These are phyloP conservation scores for Ruditapes philippinarum DNA, from an alignment of 1,140 invertebrate genomes.

Conservation along the genomic window DNA sequence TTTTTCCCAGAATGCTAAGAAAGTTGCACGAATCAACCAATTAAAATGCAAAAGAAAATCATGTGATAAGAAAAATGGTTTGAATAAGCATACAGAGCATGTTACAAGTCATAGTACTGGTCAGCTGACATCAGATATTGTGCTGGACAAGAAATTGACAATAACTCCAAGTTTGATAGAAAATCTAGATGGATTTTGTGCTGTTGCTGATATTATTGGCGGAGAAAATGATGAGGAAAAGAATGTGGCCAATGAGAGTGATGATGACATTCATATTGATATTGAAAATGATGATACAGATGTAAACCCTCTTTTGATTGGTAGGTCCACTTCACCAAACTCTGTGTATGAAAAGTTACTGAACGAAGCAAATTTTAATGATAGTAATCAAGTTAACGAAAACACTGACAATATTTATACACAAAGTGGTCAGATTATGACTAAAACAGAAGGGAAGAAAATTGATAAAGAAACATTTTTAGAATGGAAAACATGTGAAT, in stretches of 20 bases:
- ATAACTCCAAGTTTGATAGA: conserved; percentile 70
- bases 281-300: conserved; percentile 81
- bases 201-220: conserved; percentile 70
- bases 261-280: conserved; percentile 82
- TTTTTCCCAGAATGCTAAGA: neutral
- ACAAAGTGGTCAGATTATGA: no score
- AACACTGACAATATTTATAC: no score
- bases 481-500: conserved; percentile 32
- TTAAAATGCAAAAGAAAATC: neutral
- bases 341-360: conserved; percentile 81
- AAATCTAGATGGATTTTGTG: conserved; percentile 75
- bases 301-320: conserved; percentile 76
- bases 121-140: conserved; percentile 26
- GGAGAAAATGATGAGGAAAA: conserved; percentile 43
- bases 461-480: no score
- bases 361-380: conserved; percentile 73
- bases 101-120: neutral
- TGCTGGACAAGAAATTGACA: conserved; percentile 57
- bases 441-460: neutral
- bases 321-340: conserved; percentile 80
- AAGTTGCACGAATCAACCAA: neutral
- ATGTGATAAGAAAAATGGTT: neutral
- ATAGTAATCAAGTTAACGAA: no score
- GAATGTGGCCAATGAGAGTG: conserved; percentile 60
- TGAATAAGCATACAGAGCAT: neutral